Base-by-base conservation (phyloP, 2,113 vertebrate species). In the Craseonycteris thonglongyai region DNA sequence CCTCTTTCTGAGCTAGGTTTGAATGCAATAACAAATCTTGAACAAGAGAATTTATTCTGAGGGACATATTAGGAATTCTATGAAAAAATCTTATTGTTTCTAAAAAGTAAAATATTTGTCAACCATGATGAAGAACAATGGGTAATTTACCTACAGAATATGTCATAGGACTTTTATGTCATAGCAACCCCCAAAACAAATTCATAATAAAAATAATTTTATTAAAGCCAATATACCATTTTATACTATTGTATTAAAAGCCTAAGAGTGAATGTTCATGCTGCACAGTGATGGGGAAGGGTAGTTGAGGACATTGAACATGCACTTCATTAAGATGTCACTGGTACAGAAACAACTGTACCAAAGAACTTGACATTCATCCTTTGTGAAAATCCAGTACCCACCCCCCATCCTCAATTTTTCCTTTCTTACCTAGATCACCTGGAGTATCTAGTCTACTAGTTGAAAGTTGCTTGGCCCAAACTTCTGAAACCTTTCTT, bases 401-500 rank as follows among this genome's bases (percentile, higher is more conserved):
- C 6, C 47, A 78, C 35, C 88, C 88, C 90, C 88, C 78, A 95
- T n/a, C n/a, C n/a, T n/a, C n/a, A 90, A 96, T 96, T 96, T 98
- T 93, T 97, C 96, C 97, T 95, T 98, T 98, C 93, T 97, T 97
- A 79, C 18, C 54, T 88, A 33, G 28, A 58, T 75, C 51, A 49
- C 95, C 91, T 96, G 91, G 81, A 88, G 75, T 92, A 63, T 82
- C 42, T 90, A 76, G 22, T 94, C 54, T 86, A 76, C 58, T 42
- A 65, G 58, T 65, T 66, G 75, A 95, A 71, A 16, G 71, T 21
- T 38, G 28, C 4, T 51, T 95, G 51, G 63, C 40, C 56, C 80
- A 84, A 95, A 95, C 68, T 96, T 97, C 80, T 54, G 89, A 96
- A 96, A 88, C 90, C 76, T 81, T 97, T 96, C 96, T 85, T 49